Evolutionary conservation across 2,888 invertebrate species (phyloP).

Genomic region (Caenorhabditis uteleia): DNA sequence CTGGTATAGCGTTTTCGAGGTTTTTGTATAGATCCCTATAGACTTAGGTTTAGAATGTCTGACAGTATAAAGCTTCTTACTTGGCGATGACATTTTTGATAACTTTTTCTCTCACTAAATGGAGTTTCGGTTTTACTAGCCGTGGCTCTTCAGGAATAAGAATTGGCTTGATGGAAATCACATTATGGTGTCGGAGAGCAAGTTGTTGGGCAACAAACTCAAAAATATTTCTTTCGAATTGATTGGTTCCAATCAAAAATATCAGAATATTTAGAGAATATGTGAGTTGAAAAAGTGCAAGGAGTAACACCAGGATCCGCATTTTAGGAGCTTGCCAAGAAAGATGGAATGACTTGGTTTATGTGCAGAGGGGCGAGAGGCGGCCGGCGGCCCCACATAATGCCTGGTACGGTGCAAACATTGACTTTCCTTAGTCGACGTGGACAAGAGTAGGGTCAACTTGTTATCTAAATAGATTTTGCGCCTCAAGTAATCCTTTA

Average conservation of each 20-base stretch:
- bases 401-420: constrained; percentile 39
- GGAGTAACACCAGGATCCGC: constrained; percentile 22
- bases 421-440: constrained; percentile 16
- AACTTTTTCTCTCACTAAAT: constrained; percentile 66
- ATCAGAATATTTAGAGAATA: constrained; percentile 61
- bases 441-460: constrained; percentile 31
- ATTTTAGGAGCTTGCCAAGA: constrained; percentile 7
- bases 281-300: constrained; percentile 14
- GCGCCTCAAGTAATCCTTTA: neutral
- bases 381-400: too few species aligned
- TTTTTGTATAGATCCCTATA: constrained; percentile 57
- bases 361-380: constrained; percentile 6
- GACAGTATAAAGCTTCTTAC: constrained; percentile 35
- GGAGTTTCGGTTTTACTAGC: constrained; percentile 65
- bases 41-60: neutral
- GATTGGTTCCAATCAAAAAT: constrained; percentile 67
- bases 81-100: constrained; percentile 64
- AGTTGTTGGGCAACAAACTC: constrained; percentile 68
- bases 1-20: constrained; percentile 55
- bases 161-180: constrained; percentile 65
- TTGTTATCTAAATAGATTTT: constrained; percentile 38
- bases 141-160: constrained; percentile 69
- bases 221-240: constrained; percentile 63
- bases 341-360: constrained; percentile 1
- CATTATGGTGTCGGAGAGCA: constrained; percentile 63